These are phyloP conservation scores for Aporophyla lueneburgensis DNA, from an alignment of 2,888 invertebrate species.

Conservation along the genomic window DNA sequence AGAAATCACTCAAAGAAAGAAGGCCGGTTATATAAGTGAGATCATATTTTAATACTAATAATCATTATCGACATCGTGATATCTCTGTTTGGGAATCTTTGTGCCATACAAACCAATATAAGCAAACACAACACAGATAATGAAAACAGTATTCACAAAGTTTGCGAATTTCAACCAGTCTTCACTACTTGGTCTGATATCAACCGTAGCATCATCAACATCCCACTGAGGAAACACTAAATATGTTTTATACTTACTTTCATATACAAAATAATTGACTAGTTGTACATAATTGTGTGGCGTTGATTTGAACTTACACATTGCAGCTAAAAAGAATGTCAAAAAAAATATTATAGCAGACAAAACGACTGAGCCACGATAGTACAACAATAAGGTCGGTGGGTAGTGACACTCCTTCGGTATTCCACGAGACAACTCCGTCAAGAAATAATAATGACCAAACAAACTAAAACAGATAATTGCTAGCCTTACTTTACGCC, in stretches of 20 bases:
- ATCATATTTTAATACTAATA: constrained; percentile 1
- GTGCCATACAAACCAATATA: constrained; percentile 68
- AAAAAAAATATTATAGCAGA: constrained; percentile 63
- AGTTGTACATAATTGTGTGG: constrained; percentile 64
- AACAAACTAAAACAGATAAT: constrained; percentile 71
- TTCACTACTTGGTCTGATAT: constrained; percentile 30
- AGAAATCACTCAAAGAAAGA: background rate
- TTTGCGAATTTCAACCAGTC: constrained; percentile 72
- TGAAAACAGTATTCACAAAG: constrained; percentile 68
- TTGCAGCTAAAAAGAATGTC: constrained; percentile 64
- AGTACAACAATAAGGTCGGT: constrained; percentile 74
- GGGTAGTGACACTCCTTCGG: constrained; percentile 60
- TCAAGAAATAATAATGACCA: constrained; percentile 70
- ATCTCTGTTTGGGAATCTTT: constrained; percentile 68
- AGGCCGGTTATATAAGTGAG: background rate
- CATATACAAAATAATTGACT: constrained; percentile 66
- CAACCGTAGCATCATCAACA: constrained; percentile 26
- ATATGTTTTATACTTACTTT: constrained; percentile 58
- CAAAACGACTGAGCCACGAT: constrained; percentile 70
- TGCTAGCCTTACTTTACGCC: constrained; percentile 63
- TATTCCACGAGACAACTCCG: constrained; percentile 62
- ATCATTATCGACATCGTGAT: background rate
- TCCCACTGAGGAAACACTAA: constrained; percentile 70
- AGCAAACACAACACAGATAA: constrained; percentile 53
- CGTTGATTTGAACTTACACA: constrained; percentile 57